phyloP scores from a whole-genome alignment of 2,888 invertebrate species.

The Cylloceria caligata region DNA sequence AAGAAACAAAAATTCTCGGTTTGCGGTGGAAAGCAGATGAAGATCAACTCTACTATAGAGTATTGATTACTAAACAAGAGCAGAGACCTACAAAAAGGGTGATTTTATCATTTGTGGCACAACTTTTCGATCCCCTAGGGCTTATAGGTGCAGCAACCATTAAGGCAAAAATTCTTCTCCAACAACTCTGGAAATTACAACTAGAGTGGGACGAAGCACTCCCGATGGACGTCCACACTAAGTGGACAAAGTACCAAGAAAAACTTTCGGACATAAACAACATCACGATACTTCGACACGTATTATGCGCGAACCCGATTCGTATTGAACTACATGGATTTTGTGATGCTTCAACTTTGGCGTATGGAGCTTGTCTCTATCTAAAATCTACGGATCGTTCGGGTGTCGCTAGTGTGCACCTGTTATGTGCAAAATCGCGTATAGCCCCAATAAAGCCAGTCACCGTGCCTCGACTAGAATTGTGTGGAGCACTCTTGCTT shows the following conservation, averaged over 20 bases:
- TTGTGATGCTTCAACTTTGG: not conserved
- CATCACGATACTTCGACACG: not conserved
- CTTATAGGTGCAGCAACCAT: constrained; percentile 70
- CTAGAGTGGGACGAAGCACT: not conserved
- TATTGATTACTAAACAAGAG: not conserved
- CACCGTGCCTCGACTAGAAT: not conserved
- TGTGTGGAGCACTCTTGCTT: not conserved
- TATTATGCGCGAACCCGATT: not conserved
- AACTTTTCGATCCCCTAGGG: constrained; percentile 72
- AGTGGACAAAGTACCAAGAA: not conserved
- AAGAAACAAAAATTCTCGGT: constrained; percentile 44
- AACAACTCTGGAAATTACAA: constrained; percentile 45
- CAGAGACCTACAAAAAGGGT: constrained; percentile 38
- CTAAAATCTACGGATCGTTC: not conserved
- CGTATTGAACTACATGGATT: not conserved
- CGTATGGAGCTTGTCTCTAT: not conserved
- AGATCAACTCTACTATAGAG: constrained; percentile 41
- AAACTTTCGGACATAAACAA: not conserved
- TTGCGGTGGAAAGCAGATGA: constrained; percentile 17
- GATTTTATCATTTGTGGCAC: constrained; percentile 62
- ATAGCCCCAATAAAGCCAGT: not conserved
- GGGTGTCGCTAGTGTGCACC: fast-evolving
- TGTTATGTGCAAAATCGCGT: not conserved
- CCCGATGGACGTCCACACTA: not conserved
- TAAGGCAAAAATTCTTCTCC: constrained; percentile 68